Base-by-base conservation (phyloP, 2,888 invertebrate species). In the Platynereis dumerilii region DNA sequence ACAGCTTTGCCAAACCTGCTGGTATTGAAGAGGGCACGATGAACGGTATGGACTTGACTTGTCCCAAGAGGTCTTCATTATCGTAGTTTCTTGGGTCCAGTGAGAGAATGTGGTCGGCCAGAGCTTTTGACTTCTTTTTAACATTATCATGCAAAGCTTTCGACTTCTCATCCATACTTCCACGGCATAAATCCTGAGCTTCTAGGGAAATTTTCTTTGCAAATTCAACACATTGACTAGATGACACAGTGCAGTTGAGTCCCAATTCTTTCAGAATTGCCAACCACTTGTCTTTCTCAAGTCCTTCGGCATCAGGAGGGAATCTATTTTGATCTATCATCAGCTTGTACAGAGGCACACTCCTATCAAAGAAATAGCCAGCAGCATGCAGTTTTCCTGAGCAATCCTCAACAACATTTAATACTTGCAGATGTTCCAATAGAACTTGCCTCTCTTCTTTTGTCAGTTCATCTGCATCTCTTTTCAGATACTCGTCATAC, bases 281-380 rank as follows among this genome's bases (percentile, higher is more conserved):
- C 12, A 60, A 55, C 72, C 72, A 72, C 48, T 71, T 65, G 10
- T 60, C 24, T 69, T 58, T 12, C 48, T 60, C 64, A 72, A 72
- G 28, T 28, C 53, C 5, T 22, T 63, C 34, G 34, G 34, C 15
- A 57, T 39, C 12, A 1, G 76, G 76, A 1, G 72, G 69, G 27
- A 78, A 71, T 26, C 69, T 67, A 1, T 68, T 58, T 20, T 60
- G 52, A n/a, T 71, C 52, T 22, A 73, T 67, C 74, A 78, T 74
- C 17, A 62, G 58, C 12, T 54, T 44, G 58, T 76, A 77, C 0
- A 76, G 65, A 10, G 53, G 27, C 26, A 71, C 66, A 12, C 70
- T 59, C 0, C 70, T 71, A 59, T 75, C 73, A 64, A 71, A 76
- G 56, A 76, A 76, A 17, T 70, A 69, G 29, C 44, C 58, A 2